Percentiles rank a stretch among this genome's conserved stretches.
Evolutionary conservation across 1,140 invertebrate species (phyloP).

Genomic region (Bombyx mori): DNA sequence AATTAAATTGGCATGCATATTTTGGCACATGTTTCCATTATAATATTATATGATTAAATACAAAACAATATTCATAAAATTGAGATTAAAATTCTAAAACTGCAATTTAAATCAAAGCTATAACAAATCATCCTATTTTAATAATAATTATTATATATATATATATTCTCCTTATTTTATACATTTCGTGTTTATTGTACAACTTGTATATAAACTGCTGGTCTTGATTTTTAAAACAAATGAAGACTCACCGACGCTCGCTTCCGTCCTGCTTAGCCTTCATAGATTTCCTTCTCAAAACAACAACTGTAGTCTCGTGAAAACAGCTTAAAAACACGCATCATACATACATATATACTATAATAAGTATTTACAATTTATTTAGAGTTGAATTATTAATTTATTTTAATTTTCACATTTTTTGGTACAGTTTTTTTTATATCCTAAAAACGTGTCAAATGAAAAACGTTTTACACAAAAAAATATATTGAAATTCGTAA

Average conservation of each 20-base stretch:
- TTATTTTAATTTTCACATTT: slow-evolving; percentile 28
- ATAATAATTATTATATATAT: too few species aligned
- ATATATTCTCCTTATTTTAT: too few species aligned
- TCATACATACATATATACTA: slow-evolving; percentile 30
- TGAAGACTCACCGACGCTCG: slow-evolving; percentile 8
- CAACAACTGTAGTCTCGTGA: slow-evolving; percentile 37
- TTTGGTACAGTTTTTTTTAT: slow-evolving; percentile 31
- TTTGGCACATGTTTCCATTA: too few species aligned
- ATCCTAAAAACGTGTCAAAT: slow-evolving; percentile 1
- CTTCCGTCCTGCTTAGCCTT: slow-evolving; percentile 15
- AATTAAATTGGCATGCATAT: too few species aligned
- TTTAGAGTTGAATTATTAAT: slow-evolving; percentile 38
- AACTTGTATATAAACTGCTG: too few species aligned
- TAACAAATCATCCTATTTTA: too few species aligned
- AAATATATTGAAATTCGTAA: slow-evolving; percentile 19
- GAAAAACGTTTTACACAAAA: slow-evolving; percentile 13
- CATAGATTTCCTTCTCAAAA: slow-evolving; percentile 24
- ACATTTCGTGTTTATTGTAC: too few species aligned
- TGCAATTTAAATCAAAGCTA: too few species aligned
- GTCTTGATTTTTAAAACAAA: slow-evolving; percentile 3
- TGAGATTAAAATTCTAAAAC: too few species aligned
- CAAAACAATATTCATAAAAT: too few species aligned
- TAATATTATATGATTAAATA: too few species aligned
- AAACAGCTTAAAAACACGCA: slow-evolving; percentile 60
- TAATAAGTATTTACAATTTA: slow-evolving; percentile 60